These are phyloP conservation scores for Aphyosemion australe DNA, from an alignment of 2,113 vertebrate species.

Conservation along the genomic window DNA sequence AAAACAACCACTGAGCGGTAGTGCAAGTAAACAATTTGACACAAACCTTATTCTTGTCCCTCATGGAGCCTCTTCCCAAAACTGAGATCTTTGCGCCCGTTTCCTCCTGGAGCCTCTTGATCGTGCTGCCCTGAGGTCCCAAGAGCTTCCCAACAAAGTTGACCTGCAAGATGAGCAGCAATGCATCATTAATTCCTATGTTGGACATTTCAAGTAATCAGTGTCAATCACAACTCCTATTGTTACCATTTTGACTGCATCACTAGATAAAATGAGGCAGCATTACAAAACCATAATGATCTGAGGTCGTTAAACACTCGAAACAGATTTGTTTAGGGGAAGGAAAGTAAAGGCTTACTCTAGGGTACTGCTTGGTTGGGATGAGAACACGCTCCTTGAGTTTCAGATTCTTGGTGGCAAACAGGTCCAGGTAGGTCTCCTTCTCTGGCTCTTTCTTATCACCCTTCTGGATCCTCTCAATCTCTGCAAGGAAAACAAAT, in stretches of 20 bases:
- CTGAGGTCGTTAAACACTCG: background rate
- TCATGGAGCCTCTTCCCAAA: slow-evolving; percentile 95
- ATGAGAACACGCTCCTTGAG: slow-evolving; percentile 95
- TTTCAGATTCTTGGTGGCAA: slow-evolving; percentile 92
- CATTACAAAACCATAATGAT: no score
- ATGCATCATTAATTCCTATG: background rate
- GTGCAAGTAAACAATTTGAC: background rate
- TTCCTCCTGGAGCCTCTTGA: slow-evolving; percentile 97
- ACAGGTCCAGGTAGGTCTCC: slow-evolving; percentile 92
- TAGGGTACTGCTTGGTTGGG: slow-evolving; percentile 93
- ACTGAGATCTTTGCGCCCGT: slow-evolving; percentile 97
- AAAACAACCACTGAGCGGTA: no score
- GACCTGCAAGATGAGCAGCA: slow-evolving; percentile 76
- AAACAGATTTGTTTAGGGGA: background rate
- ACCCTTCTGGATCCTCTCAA: slow-evolving; percentile 94
- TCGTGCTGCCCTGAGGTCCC: slow-evolving; percentile 97
- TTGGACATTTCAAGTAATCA: no score
- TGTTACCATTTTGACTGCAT: no score
- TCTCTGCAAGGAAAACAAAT: slow-evolving; percentile 80
- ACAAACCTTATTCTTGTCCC: slow-evolving; percentile 92
- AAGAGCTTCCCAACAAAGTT: slow-evolving; percentile 98
- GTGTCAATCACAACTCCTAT: no score
- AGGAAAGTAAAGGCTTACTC: slow-evolving; percentile 76
- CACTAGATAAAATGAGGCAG: no score
- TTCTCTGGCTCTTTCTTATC: slow-evolving; percentile 92